Evolutionary conservation across 2,113 vertebrate species (phyloP), one percentile per base, ranked within the genome.

Genomic region (Istiophorus platypterus): DNA sequence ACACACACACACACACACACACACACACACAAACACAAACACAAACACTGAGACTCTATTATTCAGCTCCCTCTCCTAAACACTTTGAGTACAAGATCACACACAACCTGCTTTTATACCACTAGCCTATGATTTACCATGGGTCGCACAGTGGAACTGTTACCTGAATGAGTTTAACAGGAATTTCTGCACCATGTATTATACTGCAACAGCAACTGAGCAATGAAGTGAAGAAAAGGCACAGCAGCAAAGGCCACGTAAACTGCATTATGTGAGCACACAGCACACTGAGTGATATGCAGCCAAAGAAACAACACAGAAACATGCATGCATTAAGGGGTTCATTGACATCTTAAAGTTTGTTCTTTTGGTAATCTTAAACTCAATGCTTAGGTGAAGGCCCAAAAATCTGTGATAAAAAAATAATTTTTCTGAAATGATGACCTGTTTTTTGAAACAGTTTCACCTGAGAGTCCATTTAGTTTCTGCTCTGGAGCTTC

Each of bases 341-440:
- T 74, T 37, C 17, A 59, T 29, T 85, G 75, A 51, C 42, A 67
- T 63, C 72, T 65, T 22, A 57, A 29, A 20, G 22, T 66, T 58
- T 31, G n/a, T 54, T 2, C 2, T 2, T 2, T 42, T 42, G 14
- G 12, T 42, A 12, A 42, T 42, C 1, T 13, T 14, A 42, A 42
- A 42, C 41, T 42, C 41, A 42, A 42, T 24, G 11, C 2, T 64
- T 24, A 27, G 26, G 4, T 49, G 45, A 49, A 1, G 45, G 45
- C 14, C 45, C 42, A 45, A 15, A 15, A 8, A 45, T 14, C 13
- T 14, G 10, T 39, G 37, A 34, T 39, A 9, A 7, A 39, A 39
- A 39, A 39, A 39, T 39, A 9, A 39, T 39, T 39, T 39, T 39
- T 39, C 10, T 7, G 37, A 39, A 39, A 2, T 39, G 37, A 39